phyloP scores from a whole-genome alignment of 2,888 invertebrate genomes.

The Dysmachus trigonus region DNA sequence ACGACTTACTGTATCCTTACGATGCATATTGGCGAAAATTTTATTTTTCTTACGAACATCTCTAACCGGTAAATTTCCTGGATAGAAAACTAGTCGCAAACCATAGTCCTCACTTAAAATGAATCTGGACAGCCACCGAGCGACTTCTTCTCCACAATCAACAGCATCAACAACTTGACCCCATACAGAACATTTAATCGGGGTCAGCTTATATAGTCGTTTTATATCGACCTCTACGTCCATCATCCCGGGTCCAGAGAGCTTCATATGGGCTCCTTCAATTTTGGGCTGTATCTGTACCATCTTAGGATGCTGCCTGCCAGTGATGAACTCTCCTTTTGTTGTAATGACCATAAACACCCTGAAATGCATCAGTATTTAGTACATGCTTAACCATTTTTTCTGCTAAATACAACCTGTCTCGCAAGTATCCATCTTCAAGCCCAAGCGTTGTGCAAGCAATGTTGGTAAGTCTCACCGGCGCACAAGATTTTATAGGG shows the following conservation, averaged over 20 bases:
- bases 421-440: slow-evolving; percentile 67
- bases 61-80: slow-evolving; percentile 60
- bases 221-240: slow-evolving; percentile 67
- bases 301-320: slow-evolving; percentile 68
- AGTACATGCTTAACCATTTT: background rate
- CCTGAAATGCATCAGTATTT: slow-evolving; percentile 56
- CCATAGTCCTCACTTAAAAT: slow-evolving; percentile 66
- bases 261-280: slow-evolving; percentile 65
- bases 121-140: slow-evolving; percentile 74
- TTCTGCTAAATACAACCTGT: slow-evolving; percentile 61
- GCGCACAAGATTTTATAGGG: slow-evolving; percentile 71
- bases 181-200: slow-evolving; percentile 68
- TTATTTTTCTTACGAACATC: slow-evolving; percentile 57
- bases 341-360: slow-evolving; percentile 69
- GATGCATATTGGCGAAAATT: slow-evolving; percentile 54
- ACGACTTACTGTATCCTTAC: slow-evolving; percentile 51
- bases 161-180: slow-evolving; percentile 68
- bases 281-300: slow-evolving; percentile 67
- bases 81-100: slow-evolving; percentile 70
- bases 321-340: slow-evolving; percentile 69
- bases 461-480: slow-evolving; percentile 65
- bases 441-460: slow-evolving; percentile 69
- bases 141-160: slow-evolving; percentile 77
- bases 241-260: slow-evolving; percentile 69
- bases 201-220: slow-evolving; percentile 56